Percentiles rank a stretch among this genome's conserved stretches.
These are phyloP conservation scores for Mormyrops boulengeri DNA, from an alignment of 2,797 vertebrate species.

Conservation along the genomic window DNA sequence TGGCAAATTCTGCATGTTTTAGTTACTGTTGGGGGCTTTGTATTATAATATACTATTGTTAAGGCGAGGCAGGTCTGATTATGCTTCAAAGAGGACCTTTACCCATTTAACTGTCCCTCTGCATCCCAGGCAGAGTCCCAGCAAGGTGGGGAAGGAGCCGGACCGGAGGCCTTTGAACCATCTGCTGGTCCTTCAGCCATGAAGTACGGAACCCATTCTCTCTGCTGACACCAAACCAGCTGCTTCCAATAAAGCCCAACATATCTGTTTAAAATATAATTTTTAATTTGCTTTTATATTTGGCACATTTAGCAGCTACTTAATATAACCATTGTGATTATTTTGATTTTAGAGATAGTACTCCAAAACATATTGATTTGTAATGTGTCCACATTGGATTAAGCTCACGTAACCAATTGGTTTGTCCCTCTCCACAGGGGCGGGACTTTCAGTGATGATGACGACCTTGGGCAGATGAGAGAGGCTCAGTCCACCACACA, in stretches of 20 bases:
- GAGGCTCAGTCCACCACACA: conserved; percentile 42
- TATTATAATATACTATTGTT: background rate
- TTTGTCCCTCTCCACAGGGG: conserved; percentile 27
- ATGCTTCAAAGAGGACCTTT: background rate
- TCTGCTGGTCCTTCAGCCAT: conserved; percentile 34
- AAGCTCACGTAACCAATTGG: background rate
- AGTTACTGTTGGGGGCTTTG: background rate
- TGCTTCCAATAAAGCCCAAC: background rate
- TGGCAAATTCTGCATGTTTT: background rate
- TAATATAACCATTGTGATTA: background rate
- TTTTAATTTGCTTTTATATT: background rate
- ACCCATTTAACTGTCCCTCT: conserved; percentile 16
- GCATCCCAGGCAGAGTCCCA: conserved; percentile 43
- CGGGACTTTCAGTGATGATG: conserved; percentile 58
- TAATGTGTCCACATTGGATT: background rate
- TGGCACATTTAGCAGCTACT: background rate
- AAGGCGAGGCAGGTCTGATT: background rate
- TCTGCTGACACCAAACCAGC: background rate
- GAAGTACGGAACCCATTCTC: conserved; percentile 44
- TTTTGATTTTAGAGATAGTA: background rate
- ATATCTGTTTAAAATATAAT: background rate
- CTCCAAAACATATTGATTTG: background rate
- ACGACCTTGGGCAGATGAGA: conserved; percentile 29
- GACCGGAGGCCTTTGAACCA: conserved; percentile 24
- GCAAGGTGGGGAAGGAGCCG: conserved; percentile 43